Evolutionary conservation across 1,140 invertebrate genomes (phyloP), one percentile per base, ranked within the genome.

Genomic region (Drosophila auraria): DNA sequence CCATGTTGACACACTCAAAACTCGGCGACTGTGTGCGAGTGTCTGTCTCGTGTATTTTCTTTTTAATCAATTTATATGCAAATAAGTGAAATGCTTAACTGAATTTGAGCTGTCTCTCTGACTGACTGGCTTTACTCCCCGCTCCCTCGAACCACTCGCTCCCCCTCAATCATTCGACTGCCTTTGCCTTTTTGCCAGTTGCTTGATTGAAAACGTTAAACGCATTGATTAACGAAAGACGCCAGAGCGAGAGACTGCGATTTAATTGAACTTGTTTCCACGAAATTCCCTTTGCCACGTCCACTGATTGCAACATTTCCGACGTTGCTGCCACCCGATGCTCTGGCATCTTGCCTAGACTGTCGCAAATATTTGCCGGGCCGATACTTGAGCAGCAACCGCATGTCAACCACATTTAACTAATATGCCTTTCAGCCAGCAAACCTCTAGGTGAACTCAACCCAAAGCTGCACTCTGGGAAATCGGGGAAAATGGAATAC

Each of bases 1-100:
- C 59, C 56, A 71, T 87, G 81, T 90, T 87, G 87, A 90, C 86
- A 90, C 82, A 90, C 78, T 81, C 76, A 82, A 76, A 80, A 74
- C 80, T 87, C 51, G n/a, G 68, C 23, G 70, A 68, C 49, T 84
- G 54, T 66, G 51, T 77, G 68, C 51, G 45, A 71, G 58, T 66
- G 53, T 70, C 61, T 82, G 66, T 60, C 82, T 63, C 82, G 66
- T 90, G 86, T 89, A 90, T 89, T 91, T 89, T 90, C 86, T 90
- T 90, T 89, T 90, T 90, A 90, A 90, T 90, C 86, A 90, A 90
- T 90, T 90, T 90, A 90, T 90, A 90, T 90, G 86, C 86, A 90
- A 90, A 89, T 89, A 90, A 89, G 86, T 86, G 79, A 89, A 90
- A 90, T 90, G 86, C 86, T 90, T 90, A 90, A 90, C 86, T 90